A percentile compares a stretch with the other conserved stretches of the same genome.
phyloP scores from a whole-genome alignment of 2,797 vertebrate species.

The Brachyalestes nurse region DNA sequence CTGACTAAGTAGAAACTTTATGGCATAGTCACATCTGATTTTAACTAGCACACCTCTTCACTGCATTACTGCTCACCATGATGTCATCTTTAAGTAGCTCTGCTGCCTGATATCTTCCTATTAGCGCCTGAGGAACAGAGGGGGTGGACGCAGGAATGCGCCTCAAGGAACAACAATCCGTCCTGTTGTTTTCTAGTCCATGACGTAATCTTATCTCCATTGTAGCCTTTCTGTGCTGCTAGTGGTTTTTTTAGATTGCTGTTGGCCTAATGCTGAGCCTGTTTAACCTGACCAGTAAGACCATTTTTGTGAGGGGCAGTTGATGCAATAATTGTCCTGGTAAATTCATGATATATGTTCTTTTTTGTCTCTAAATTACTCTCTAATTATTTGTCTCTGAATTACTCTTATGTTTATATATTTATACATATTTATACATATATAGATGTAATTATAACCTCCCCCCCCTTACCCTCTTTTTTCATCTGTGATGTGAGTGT shows the following conservation, averaged over 20 bases:
- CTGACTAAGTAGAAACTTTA: slow-evolving; percentile 4
- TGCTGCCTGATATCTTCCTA: background rate
- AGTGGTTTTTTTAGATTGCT: background rate
- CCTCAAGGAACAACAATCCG: slow-evolving; percentile 22
- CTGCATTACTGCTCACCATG: slow-evolving; percentile 35
- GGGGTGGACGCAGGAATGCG: background rate
- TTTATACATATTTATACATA: no score
- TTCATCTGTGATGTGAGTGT: no score
- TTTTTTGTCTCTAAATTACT: no score
- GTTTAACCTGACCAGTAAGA: background rate
- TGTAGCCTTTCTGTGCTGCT: background rate
- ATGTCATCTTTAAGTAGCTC: slow-evolving; percentile 23
- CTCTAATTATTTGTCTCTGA: no score
- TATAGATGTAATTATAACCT: no score
- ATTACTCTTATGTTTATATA: no score
- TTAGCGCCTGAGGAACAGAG: background rate
- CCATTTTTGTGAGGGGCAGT: no score
- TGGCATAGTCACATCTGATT: slow-evolving; percentile 37
- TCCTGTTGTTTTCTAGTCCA: slow-evolving; percentile 8
- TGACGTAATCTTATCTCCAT: slow-evolving; percentile 8
- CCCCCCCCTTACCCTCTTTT: no score
- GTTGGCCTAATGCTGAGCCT: background rate
- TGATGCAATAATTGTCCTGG: no score
- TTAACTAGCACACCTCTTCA: slow-evolving; percentile 23
- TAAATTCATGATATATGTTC: no score